Conservation (phyloP, 2,888 invertebrate genomes). For the Tiliacea aurago region DNA sequence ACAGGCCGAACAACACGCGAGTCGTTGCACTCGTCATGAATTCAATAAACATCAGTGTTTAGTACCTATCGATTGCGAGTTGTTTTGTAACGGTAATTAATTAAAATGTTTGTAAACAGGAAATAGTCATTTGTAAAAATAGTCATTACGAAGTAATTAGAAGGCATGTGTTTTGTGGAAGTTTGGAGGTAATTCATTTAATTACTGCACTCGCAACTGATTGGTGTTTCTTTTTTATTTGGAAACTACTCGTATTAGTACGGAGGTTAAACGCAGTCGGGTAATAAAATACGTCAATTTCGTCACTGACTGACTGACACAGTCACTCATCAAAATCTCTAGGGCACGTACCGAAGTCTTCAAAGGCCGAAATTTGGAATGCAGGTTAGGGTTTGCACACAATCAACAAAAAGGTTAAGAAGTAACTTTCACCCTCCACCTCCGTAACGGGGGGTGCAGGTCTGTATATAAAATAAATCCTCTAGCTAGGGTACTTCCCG, state of each 20-base stretch:
- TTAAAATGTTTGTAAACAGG: conserved; percentile 21
- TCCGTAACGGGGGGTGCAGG: too few species aligned
- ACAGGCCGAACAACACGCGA: conserved; percentile 7
- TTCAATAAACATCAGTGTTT: conserved; percentile 19
- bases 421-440: too few species aligned
- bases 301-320: too few species aligned
- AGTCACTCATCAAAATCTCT: too few species aligned
- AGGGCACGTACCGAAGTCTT: too few species aligned
- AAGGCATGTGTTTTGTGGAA: conserved; percentile 3
- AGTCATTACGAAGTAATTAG: conserved; percentile 13
- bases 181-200: conserved; percentile 7
- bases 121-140: conserved; percentile 25
- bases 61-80: not conserved
- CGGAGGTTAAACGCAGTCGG: not conserved
- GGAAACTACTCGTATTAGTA: not conserved
- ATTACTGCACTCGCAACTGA: conserved; percentile 8
- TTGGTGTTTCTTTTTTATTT: not conserved
- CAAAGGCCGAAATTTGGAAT: too few species aligned
- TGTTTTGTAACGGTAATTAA: conserved; percentile 13
- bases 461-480: too few species aligned
- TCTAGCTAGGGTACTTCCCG: too few species aligned
- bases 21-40: conserved; percentile 39
- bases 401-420: too few species aligned
- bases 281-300: too few species aligned
- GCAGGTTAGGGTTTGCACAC: too few species aligned